Evolutionary conservation across 2,113 vertebrate species (phyloP).

Genomic region (Leptobrachium ailaonicum): DNA sequence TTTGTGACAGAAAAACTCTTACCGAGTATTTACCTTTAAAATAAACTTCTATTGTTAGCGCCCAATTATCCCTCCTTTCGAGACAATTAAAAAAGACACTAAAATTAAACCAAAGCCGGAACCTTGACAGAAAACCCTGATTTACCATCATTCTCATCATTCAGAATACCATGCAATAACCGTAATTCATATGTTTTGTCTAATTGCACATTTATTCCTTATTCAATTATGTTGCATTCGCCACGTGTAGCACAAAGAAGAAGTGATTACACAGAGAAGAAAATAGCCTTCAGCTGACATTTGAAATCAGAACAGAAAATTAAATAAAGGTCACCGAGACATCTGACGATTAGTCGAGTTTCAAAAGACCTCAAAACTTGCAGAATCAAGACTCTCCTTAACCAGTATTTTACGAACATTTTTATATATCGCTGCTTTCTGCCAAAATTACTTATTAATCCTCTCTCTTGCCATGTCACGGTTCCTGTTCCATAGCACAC

Average conservation of each 20-base stretch:
- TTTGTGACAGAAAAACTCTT: too few relatives aligned
- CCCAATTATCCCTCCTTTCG: too few relatives aligned
- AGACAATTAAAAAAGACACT: too few relatives aligned
- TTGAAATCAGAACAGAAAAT: conserved; percentile 35
- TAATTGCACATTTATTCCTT: conserved; percentile 24
- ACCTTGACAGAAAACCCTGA: not conserved
- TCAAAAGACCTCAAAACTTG: not conserved
- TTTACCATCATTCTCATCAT: not conserved
- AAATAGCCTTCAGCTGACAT: conserved; percentile 38
- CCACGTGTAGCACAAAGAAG: conserved; percentile 16
- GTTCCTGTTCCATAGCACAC: not conserved
- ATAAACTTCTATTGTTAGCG: too few relatives aligned
- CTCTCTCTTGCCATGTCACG: not conserved
- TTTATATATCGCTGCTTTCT: not conserved
- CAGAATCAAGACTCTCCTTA: not conserved
- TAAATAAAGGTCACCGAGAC: conserved; percentile 21
- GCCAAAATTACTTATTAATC: not conserved
- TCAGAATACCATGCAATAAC: not conserved
- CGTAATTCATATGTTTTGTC: conserved; percentile 13
- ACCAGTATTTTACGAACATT: not conserved
- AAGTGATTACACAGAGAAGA: conserved; percentile 16
- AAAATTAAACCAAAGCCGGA: too few relatives aligned
- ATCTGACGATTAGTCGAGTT: conserved; percentile 4
- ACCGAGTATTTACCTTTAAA: too few relatives aligned
- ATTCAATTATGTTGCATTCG: conserved; percentile 14